These are phyloP conservation scores for Magallana angulata DNA, from an alignment of 1,140 invertebrate genomes.

Conservation along the genomic window DNA sequence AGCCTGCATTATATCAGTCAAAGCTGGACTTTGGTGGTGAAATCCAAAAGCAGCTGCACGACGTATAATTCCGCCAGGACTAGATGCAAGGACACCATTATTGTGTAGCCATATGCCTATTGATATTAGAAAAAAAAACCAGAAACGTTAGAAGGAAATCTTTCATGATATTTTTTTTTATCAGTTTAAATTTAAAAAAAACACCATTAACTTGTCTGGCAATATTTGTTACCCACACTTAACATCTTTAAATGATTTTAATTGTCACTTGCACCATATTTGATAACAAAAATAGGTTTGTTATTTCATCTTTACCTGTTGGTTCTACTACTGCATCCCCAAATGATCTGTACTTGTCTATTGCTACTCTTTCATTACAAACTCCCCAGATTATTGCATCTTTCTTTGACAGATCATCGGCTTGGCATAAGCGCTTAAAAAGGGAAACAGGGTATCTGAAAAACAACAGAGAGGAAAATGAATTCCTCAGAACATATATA, in stretches of 20 bases:
- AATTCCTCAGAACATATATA: background rate
- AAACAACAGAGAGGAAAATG: background rate
- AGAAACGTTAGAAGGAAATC: background rate
- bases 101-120: background rate
- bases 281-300: background rate
- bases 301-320: background rate
- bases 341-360: constrained; percentile 20
- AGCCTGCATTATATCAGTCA: background rate
- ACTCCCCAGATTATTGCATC: constrained; percentile 20
- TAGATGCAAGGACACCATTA: background rate
- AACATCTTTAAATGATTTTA: too few relatives aligned
- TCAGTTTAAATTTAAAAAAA: too few relatives aligned
- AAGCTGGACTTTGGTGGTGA: background rate
- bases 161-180: background rate
- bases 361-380: background rate
- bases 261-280: background rate
- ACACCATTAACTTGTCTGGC: too few relatives aligned
- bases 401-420: background rate
- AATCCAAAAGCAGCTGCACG: background rate
- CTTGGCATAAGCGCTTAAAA: background rate
- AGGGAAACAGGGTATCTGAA: background rate
- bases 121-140: background rate
- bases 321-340: constrained; percentile 40
- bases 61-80: background rate
- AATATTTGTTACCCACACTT: too few relatives aligned